Evolutionary conservation across 2,888 invertebrate species (phyloP).

Genomic region (Rotaria macrura): DNA sequence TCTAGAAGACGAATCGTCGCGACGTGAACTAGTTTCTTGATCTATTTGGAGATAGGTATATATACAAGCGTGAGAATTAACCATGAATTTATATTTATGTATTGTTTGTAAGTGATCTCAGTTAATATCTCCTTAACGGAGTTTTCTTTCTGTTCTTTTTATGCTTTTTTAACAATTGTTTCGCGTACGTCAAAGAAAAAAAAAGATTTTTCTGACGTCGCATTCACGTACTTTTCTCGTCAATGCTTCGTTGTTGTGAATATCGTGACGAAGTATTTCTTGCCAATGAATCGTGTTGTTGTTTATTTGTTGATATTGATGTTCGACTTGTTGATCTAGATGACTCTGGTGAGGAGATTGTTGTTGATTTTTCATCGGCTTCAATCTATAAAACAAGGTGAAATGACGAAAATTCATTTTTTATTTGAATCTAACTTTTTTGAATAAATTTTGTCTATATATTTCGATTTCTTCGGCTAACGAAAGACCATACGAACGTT

Average conservation of each 20-base stretch:
- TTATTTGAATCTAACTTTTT: slow-evolving; percentile 24
- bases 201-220: neutral
- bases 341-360: neutral
- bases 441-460: slow-evolving; percentile 25
- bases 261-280: neutral
- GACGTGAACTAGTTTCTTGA: neutral
- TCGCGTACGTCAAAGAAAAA: neutral
- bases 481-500: neutral
- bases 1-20: neutral
- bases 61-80: neutral
- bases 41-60: slow-evolving; percentile 20
- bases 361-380: neutral
- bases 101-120: neutral
- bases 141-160: neutral
- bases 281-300: neutral
- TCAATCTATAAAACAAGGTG: too few relatives aligned
- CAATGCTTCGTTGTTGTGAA: slow-evolving; percentile 11
- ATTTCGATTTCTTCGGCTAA: slow-evolving; percentile 16
- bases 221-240: slow-evolving; percentile 21
- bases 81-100: neutral
- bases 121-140: neutral
- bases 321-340: neutral
- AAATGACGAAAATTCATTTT: too few relatives aligned
- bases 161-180: neutral
- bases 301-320: neutral